Evolutionary conservation across 2,888 invertebrate species (phyloP).

Genomic region (Phytoseiulus persimilis): DNA sequence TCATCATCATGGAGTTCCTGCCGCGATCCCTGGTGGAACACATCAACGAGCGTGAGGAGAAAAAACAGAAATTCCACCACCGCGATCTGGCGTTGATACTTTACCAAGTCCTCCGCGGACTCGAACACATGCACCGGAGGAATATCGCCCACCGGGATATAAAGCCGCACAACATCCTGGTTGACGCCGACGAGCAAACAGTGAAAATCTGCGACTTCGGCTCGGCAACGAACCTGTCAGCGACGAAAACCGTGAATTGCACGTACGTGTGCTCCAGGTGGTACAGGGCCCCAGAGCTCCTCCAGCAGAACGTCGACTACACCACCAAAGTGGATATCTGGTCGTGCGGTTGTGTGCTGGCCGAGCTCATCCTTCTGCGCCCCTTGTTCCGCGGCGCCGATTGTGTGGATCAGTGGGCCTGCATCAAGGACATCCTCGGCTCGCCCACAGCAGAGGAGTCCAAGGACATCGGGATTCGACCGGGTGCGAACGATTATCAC

Average conservation of each 20-base stretch:
- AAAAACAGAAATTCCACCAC: neutral
- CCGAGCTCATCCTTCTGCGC: neutral
- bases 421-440: slow-evolving; percentile 21
- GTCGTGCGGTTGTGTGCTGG: slow-evolving; percentile 19
- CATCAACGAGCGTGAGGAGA: neutral
- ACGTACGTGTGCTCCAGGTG: slow-evolving; percentile 29
- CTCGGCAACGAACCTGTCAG: neutral
- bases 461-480: neutral
- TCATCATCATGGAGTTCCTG: slow-evolving; percentile 18
- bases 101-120: slow-evolving; percentile 12
- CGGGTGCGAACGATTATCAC: neutral
- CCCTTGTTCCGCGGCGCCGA: slow-evolving; percentile 20
- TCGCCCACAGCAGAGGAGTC: neutral
- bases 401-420: slow-evolving; percentile 17
- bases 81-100: neutral
- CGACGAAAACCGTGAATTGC: neutral
- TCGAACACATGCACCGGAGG: slow-evolving; percentile 11
- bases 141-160: slow-evolving; percentile 32
- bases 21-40: neutral
- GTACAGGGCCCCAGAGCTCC: slow-evolving; percentile 32
- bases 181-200: neutral
- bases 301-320: slow-evolving; percentile 21
- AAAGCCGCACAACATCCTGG: slow-evolving; percentile 18
- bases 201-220: slow-evolving; percentile 27
- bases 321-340: neutral